Conservation (phyloP, 1,140 invertebrate species). For the Drosophila lacertosa region DNA sequence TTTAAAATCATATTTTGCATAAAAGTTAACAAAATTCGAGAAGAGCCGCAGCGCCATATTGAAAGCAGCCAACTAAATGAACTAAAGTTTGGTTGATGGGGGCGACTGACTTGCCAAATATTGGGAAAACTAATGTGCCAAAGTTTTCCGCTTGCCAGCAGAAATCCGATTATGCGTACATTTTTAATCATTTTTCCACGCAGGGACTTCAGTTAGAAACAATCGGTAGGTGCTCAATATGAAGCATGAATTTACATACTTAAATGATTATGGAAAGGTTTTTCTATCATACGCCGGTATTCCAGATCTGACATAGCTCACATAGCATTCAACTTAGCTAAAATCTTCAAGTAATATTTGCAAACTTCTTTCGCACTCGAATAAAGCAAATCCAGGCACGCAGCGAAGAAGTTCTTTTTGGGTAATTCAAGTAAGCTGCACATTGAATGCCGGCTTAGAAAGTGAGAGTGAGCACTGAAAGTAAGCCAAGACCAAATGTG, state of each 20-base stretch:
- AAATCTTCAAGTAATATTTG: too few species aligned
- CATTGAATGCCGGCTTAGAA: slow-evolving; percentile 39
- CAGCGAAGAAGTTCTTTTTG: slow-evolving; percentile 18
- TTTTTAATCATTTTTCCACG: neutral
- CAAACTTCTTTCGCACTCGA: slow-evolving; percentile 13
- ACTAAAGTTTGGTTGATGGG: slow-evolving; percentile 26
- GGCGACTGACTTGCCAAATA: slow-evolving; percentile 29
- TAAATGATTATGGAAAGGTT: too few species aligned
- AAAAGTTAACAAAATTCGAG: neutral
- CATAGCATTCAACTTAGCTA: too few species aligned
- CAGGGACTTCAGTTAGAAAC: neutral
- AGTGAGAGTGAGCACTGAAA: slow-evolving; percentile 23
- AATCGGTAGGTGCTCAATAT: too few species aligned
- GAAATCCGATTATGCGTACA: neutral
- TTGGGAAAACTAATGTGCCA: slow-evolving; percentile 10
- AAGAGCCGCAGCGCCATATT: slow-evolving; percentile 19
- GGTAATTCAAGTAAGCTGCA: slow-evolving; percentile 41
- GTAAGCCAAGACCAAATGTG: slow-evolving; percentile 50
- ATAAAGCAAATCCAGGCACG: slow-evolving; percentile 35
- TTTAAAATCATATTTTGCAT: slow-evolving; percentile 27
- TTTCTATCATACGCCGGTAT: too few species aligned
- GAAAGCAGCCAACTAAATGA: slow-evolving; percentile 12
- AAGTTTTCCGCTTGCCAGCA: neutral
- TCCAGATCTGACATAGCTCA: too few species aligned
- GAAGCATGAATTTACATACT: too few species aligned